phyloP scores from a whole-genome alignment of 1,140 invertebrate species.

The Apocrypta bakeri region DNA sequence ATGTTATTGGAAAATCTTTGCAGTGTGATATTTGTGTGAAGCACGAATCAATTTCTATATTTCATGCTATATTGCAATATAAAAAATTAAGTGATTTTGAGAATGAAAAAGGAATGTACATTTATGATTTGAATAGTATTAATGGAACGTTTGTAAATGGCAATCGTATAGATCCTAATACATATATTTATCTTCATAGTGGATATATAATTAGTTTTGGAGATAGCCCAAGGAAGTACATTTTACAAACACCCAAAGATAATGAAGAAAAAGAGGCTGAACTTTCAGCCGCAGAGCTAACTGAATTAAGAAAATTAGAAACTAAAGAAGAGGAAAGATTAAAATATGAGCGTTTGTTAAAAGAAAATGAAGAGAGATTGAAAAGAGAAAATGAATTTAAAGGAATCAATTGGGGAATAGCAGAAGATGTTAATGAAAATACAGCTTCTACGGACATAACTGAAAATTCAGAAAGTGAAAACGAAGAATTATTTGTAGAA shows the following conservation, averaged over 20 bases:
- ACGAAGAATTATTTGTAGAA: conserved; percentile 89
- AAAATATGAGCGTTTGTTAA: conserved; percentile 71
- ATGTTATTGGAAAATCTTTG: conserved; percentile 30
- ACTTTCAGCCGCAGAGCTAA: conserved; percentile 55
- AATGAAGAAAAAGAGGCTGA: conserved; percentile 56
- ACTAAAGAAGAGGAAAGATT: conserved; percentile 74
- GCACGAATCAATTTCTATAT: conserved; percentile 28
- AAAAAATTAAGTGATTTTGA: not conserved
- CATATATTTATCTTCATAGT: conserved; percentile 42
- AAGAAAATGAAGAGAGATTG: conserved; percentile 68
- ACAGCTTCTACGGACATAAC: conserved; percentile 86
- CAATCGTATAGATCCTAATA: conserved; percentile 4
- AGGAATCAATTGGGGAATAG: conserved; percentile 93
- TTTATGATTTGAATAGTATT: conserved; percentile 28
- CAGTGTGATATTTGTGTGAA: not conserved
- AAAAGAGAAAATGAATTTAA: conserved; percentile 77
- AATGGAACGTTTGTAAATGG: conserved; percentile 20
- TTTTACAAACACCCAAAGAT: conserved; percentile 57
- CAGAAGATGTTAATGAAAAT: conserved; percentile 90
- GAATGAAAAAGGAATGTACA: conserved; percentile 21
- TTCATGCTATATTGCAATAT: conserved; percentile 32
- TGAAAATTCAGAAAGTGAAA: conserved; percentile 83
- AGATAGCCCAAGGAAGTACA: conserved; percentile 49
- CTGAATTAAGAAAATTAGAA: conserved; percentile 76
- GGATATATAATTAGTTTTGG: conserved; percentile 59